These are phyloP conservation scores for Geotrupes spiniger DNA, from an alignment of 2,888 invertebrate genomes.

Conservation along the genomic window DNA sequence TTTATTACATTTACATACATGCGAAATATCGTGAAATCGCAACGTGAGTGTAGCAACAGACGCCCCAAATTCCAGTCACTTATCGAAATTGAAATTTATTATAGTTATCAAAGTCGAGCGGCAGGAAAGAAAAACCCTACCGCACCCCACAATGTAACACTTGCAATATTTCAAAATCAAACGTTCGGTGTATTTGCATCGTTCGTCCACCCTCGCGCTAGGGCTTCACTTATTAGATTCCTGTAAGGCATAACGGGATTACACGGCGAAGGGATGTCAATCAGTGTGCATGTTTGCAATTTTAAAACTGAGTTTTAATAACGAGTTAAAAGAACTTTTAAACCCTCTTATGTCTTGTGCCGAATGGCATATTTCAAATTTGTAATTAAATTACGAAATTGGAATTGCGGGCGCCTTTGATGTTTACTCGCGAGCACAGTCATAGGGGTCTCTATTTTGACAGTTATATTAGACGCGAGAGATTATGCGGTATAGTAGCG, in stretches of 20 bases:
- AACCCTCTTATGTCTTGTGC: not conserved
- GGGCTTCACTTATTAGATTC: slow-evolving; percentile 38
- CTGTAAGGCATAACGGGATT: slow-evolving; percentile 39
- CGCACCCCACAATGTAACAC: not conserved
- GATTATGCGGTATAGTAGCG: slow-evolving; percentile 11
- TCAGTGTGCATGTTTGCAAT: slow-evolving; percentile 42
- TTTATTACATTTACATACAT: slow-evolving; percentile 5
- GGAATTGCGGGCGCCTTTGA: slow-evolving; percentile 32
- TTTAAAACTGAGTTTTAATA: slow-evolving; percentile 38
- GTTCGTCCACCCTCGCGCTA: not conserved
- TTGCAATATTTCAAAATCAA: slow-evolving; percentile 6
- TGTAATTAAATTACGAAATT: slow-evolving; percentile 34
- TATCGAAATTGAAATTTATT: slow-evolving; percentile 1
- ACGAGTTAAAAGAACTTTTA: slow-evolving; percentile 30
- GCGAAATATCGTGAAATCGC: not conserved
- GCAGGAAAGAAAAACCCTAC: not conserved
- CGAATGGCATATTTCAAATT: slow-evolving; percentile 21
- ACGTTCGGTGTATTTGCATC: slow-evolving; percentile 1
- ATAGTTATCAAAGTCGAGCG: not conserved
- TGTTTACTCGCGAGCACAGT: slow-evolving; percentile 20
- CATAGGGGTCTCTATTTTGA: slow-evolving; percentile 13
- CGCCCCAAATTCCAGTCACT: not conserved
- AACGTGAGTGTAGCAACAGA: not conserved
- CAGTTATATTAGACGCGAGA: slow-evolving; percentile 17
- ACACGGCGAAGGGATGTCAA: slow-evolving; percentile 40